Percentiles rank a stretch among this genome's conserved stretches.
These are phyloP conservation scores for Poeciliopsis prolifica DNA, from an alignment of 2,113 vertebrate species.

Conservation along the genomic window DNA sequence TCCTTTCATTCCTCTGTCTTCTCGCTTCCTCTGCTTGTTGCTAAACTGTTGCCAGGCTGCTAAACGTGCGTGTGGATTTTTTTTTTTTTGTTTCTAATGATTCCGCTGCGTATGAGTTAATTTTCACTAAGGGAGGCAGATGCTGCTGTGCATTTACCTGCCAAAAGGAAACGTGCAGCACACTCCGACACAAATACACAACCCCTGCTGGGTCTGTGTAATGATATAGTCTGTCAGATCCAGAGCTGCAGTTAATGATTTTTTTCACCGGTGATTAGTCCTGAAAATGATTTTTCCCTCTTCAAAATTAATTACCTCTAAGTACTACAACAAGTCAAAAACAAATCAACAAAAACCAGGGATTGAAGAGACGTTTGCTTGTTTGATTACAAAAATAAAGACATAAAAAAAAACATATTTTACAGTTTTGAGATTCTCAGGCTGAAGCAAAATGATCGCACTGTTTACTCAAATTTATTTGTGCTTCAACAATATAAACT, in stretches of 20 bases:
- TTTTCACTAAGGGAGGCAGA: constrained; percentile 54
- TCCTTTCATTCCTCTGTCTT: constrained; percentile 52
- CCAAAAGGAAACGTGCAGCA: constrained; percentile 45
- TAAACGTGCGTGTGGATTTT: constrained; percentile 26
- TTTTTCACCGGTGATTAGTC: constrained; percentile 29
- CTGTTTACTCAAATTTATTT: not conserved
- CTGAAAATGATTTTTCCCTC: not conserved
- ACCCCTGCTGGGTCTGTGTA: constrained; percentile 25
- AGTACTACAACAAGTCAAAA: constrained; percentile 11
- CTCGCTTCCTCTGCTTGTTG: constrained; percentile 50
- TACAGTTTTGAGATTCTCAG: not conserved
- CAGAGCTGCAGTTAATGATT: constrained; percentile 25
- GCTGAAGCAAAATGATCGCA: not conserved
- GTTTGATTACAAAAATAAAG: constrained; percentile 14
- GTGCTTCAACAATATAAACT: not conserved
- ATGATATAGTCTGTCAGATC: constrained; percentile 25
- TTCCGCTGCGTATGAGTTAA: constrained; percentile 37
- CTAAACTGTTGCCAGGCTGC: constrained; percentile 64
- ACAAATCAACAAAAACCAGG: constrained; percentile 3
- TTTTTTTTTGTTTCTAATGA: constrained; percentile 11
- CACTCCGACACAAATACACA: constrained; percentile 15
- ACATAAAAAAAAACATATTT: not conserved
- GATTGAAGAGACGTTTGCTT: constrained; percentile 8
- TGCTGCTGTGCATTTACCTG: constrained; percentile 54
- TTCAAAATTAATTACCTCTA: constrained; percentile 16